Evolutionary conservation across 2,113 vertebrate genomes (phyloP).

Genomic region (Engystomops pustulosus): DNA sequence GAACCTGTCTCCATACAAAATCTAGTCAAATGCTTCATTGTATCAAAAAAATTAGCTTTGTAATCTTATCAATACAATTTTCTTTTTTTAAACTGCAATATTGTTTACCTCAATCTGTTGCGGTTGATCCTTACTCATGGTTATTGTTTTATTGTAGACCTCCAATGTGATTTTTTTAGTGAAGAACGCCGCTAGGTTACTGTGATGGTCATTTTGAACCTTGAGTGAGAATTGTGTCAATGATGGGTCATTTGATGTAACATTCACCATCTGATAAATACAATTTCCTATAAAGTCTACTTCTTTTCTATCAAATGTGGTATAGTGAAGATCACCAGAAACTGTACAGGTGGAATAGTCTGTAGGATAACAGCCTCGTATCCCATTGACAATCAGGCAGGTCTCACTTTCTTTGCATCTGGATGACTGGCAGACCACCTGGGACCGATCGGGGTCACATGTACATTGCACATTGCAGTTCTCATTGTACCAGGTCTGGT

Average conservation of each 20-base stretch:
- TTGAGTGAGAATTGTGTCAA: slow-evolving; percentile 70
- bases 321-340: slow-evolving; percentile 67
- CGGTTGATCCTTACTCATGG: slow-evolving; percentile 49
- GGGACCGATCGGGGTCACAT: slow-evolving; percentile 30
- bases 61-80: no score
- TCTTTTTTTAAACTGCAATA: no score
- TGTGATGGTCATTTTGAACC: slow-evolving; percentile 69
- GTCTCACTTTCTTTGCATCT: slow-evolving; percentile 45
- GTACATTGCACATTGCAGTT: slow-evolving; percentile 54
- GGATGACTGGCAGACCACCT: not conserved
- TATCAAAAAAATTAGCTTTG: no score
- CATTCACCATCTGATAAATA: slow-evolving; percentile 71
- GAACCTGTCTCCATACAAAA: no score
- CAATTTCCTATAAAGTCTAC: slow-evolving; percentile 76
- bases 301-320: slow-evolving; percentile 67
- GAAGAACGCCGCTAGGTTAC: slow-evolving; percentile 52
- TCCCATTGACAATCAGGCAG: rapidly evolving
- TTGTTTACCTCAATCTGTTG: slow-evolving; percentile 63
- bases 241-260: slow-evolving; percentile 61
- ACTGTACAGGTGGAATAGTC: slow-evolving; percentile 62
- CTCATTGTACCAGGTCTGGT: slow-evolving; percentile 60
- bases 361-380: not conserved
- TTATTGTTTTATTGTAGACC: slow-evolving; percentile 56
- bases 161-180: slow-evolving; percentile 59
- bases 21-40: no score